Base-by-base conservation (phyloP, 2,113 vertebrate species). In the Lampris incognitus region DNA sequence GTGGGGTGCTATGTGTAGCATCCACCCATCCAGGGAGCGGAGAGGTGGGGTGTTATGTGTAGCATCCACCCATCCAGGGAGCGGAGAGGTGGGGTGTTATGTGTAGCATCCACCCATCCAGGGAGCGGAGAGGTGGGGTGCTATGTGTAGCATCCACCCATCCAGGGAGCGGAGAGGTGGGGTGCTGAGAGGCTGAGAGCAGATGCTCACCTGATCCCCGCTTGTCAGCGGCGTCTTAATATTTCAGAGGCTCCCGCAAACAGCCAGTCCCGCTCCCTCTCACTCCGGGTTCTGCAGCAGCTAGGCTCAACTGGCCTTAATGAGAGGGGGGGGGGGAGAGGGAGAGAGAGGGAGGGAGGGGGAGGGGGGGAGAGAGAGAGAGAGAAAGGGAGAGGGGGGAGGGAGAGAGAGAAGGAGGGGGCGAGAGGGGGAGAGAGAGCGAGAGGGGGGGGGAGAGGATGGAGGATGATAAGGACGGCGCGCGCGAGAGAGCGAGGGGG, bases 201-300 rank as follows among this genome's bases (percentile, higher is more conserved):
- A 89, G 49, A 71, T 59, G 65, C 88, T 89, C 81, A 91, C 89
- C 87, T 89, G 83, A 86, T 84, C 81, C 82, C 76, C 72, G 72
- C 74, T 76, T 86, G 88, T 90, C 86, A 85, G 78, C 76, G 6
- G 61, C 72, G 50, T 91, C 89, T 93, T 90, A 91, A 93, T 91
- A 92, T 92, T 90, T 92, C 89, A 91, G 85, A 74, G 78, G 81
- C 70, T 79, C 74, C 65, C 73, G 87, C 80, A 87, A 88, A 90
- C 81, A 78, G 82, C 79, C 84, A 62, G 82, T 68, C 66, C 42
- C 78, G 63, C 88, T 90, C 89, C 78, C 71, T 76, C 75, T 88
- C 48, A 56, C 85, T 82, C 76, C 87, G 85, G 86, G 89, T 71
- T 81, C 87, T 88, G 78, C 83, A 36, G 74, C 69, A 48, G 82